phyloP scores from a whole-genome alignment of 2,797 vertebrate genomes.

The Cirrhinus mrigala region DNA sequence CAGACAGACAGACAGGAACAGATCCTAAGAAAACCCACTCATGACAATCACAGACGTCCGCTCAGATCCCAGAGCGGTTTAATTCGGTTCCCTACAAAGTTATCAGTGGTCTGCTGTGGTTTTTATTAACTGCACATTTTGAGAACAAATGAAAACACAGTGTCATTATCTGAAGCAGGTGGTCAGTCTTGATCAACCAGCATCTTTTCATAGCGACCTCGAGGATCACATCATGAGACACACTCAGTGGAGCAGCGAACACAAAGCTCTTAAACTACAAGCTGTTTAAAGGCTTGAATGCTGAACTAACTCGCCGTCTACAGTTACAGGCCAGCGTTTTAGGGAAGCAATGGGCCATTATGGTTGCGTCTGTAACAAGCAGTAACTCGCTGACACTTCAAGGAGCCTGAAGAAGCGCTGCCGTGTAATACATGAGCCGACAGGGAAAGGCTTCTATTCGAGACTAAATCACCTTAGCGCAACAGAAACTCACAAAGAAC shows the following conservation, averaged over 20 bases:
- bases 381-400: constrained; percentile 45
- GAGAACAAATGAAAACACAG: neutral
- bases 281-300: constrained; percentile 17
- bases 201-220: neutral
- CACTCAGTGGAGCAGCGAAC: neutral
- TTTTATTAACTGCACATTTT: neutral
- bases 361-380: constrained; percentile 51
- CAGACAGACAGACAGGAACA: neutral
- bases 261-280: constrained; percentile 32
- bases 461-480: constrained; percentile 21
- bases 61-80: neutral
- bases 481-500: constrained; percentile 57
- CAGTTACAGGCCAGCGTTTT: constrained; percentile 31
- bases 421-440: constrained; percentile 30
- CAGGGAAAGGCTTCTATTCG: constrained; percentile 34
- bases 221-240: neutral
- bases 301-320: constrained; percentile 13
- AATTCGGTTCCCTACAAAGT: neutral
- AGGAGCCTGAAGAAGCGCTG: constrained; percentile 49
- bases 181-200: neutral
- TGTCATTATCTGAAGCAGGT: neutral
- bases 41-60: neutral
- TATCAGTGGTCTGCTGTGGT: neutral
- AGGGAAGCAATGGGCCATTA: constrained; percentile 53
- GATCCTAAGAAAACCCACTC: neutral